These are phyloP conservation scores for Dolichoris vasculosae DNA, from an alignment of 1,140 invertebrate species.

Conservation along the genomic window DNA sequence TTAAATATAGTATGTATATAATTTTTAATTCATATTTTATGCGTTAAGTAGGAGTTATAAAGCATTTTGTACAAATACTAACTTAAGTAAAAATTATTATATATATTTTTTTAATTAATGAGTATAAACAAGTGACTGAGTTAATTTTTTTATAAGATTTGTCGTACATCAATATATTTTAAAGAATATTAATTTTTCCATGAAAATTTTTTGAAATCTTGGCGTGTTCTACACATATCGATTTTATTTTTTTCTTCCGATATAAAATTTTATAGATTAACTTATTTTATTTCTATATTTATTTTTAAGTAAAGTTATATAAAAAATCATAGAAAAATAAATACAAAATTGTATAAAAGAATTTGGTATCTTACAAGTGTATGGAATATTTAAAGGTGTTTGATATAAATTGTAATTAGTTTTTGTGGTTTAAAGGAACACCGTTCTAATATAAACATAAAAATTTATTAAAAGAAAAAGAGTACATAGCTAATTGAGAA, in stretches of 20 bases:
- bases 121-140: constrained; percentile 48
- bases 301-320: background rate
- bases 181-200: background rate
- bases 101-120: constrained; percentile 49
- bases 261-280: background rate
- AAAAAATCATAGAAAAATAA: background rate
- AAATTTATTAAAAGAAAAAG: background rate
- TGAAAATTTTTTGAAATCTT: background rate
- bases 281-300: constrained; percentile 12
- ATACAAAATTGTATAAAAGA: background rate
- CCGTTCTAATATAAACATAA: constrained; percentile 29
- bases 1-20: constrained; percentile 44
- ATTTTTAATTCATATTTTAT: constrained; percentile 12
- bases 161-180: constrained; percentile 28
- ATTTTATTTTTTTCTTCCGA: background rate
- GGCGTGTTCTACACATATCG: background rate
- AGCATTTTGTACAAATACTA: constrained; percentile 35
- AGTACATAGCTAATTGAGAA: background rate
- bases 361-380: background rate
- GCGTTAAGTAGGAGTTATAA: constrained; percentile 8
- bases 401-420: constrained; percentile 43
- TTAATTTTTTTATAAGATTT: constrained; percentile 46
- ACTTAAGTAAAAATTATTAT: constrained; percentile 43
- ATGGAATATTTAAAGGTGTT: constrained; percentile 44
- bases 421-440: constrained; percentile 45